A percentile compares a stretch with the other conserved stretches of the same genome.
These are phyloP conservation scores for Empidonax traillii DNA, from an alignment of 2,113 vertebrate genomes.

Conservation along the genomic window DNA sequence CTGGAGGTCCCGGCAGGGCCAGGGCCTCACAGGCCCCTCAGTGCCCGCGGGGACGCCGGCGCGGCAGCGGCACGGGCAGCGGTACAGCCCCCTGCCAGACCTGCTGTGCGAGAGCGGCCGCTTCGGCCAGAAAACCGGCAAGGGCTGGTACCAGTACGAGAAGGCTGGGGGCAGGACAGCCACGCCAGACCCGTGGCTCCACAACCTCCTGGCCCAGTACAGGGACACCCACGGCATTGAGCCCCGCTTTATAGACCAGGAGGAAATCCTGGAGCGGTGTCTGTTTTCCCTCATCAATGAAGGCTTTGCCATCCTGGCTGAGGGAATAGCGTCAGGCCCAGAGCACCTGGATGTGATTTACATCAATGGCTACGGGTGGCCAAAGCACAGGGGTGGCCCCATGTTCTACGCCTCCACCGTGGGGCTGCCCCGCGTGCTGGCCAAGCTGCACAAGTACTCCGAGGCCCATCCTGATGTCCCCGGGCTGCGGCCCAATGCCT, in stretches of 20 bases:
- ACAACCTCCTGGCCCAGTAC: slow-evolving; percentile 79
- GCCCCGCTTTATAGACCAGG: slow-evolving; percentile 70
- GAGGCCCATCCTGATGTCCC: slow-evolving; percentile 82
- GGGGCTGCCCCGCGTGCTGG: slow-evolving; percentile 79
- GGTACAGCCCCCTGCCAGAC: slow-evolving; percentile 89
- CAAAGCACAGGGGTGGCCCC: slow-evolving; percentile 85
- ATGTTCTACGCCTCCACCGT: slow-evolving; percentile 89
- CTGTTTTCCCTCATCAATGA: slow-evolving; percentile 87
- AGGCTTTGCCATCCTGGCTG: slow-evolving; percentile 86
- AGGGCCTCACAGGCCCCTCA: slow-evolving; percentile 69
- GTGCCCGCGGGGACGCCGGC: slow-evolving; percentile 58
- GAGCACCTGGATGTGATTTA: slow-evolving; percentile 92
- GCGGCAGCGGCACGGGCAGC: slow-evolving; percentile 65
- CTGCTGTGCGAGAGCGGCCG: slow-evolving; percentile 85
- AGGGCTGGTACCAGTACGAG: slow-evolving; percentile 91
- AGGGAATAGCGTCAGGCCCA: slow-evolving; percentile 82
- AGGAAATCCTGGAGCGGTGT: slow-evolving; percentile 89
- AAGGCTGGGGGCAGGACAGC: slow-evolving; percentile 74
- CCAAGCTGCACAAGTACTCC: slow-evolving; percentile 82
- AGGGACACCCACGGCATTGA: slow-evolving; percentile 74
- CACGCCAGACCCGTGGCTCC: slow-evolving; percentile 83
- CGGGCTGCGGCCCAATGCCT: slow-evolving; percentile 75
- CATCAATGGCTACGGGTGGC: slow-evolving; percentile 89
- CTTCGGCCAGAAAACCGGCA: slow-evolving; percentile 87
- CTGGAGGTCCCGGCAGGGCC: slow-evolving; percentile 82